phyloP scores from a whole-genome alignment of 2,113 vertebrate species.

The Entomyzon cyanotis region DNA sequence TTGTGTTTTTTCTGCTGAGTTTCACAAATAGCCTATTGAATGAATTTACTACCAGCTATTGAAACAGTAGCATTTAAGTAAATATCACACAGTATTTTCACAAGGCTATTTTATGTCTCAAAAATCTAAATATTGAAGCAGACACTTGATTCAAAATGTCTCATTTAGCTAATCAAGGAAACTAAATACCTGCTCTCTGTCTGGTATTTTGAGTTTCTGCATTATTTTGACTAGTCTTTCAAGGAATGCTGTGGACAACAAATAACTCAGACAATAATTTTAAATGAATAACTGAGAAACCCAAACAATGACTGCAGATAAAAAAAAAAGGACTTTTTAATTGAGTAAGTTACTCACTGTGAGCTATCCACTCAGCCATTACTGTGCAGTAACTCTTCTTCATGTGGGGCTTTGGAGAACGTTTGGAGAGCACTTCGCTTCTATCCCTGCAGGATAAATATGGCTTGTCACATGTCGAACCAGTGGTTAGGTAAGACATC shows the following conservation, averaged over 20 bases:
- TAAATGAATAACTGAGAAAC: not conserved
- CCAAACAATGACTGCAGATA: not conserved
- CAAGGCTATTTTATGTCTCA: conserved; percentile 7
- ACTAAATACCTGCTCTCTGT: not conserved
- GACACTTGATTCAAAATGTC: conserved; percentile 1
- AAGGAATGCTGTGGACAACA: not conserved
- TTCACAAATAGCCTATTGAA: conserved; percentile 5
- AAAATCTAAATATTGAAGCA: not conserved
- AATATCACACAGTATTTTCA: conserved; percentile 21
- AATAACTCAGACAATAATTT: conserved; percentile 1
- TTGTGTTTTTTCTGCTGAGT: not conserved
- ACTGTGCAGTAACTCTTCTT: not conserved
- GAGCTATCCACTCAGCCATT: not conserved
- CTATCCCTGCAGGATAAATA: not conserved
- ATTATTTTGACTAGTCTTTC: conserved; percentile 6
- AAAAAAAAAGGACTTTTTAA: not conserved
- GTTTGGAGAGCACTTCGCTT: not conserved
- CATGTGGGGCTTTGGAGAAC: not conserved
- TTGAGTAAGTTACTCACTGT: not conserved
- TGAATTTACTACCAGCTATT: conserved; percentile 23
- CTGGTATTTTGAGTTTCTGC: not conserved
- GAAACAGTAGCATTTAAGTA: conserved; percentile 24
- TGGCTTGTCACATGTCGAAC: not conserved
- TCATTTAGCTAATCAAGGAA: conserved; percentile 26
- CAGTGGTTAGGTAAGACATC: not conserved